These are phyloP conservation scores for Terrapene triunguis DNA, from an alignment of 2,113 vertebrate genomes.

Conservation along the genomic window DNA sequence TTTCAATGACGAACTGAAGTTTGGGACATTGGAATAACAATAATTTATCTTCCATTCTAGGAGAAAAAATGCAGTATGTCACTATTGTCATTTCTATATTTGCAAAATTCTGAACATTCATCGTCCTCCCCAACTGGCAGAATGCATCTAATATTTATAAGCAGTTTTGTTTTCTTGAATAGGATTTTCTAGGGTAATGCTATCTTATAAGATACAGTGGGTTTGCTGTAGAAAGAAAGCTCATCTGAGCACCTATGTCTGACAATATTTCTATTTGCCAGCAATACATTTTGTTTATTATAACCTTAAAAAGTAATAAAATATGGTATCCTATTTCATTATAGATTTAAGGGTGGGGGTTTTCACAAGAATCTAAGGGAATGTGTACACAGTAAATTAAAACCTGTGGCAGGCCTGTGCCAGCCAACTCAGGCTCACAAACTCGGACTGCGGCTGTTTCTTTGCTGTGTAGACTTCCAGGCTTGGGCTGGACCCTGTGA, in stretches of 20 bases:
- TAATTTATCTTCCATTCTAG: neutral
- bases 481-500: neutral
- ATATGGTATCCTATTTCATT: neutral
- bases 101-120: neutral
- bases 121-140: slow-evolving; percentile 33
- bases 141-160: slow-evolving; percentile 19
- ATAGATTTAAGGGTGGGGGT: neutral
- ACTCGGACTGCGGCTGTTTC: neutral
- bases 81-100: neutral
- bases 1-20: neutral
- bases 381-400: neutral
- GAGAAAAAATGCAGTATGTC: neutral
- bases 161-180: slow-evolving; percentile 61
- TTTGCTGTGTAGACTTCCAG: neutral
- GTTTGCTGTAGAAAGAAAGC: neutral
- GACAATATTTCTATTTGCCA: neutral
- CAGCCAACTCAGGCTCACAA: too few relatives aligned
- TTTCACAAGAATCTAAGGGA: slow-evolving; percentile 7
- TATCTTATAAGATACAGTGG: neutral
- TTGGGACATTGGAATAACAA: neutral
- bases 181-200: slow-evolving; percentile 25
- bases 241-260: neutral
- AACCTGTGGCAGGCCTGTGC: neutral
- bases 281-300: neutral
- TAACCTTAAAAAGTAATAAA: neutral